Evolutionary conservation across 2,888 invertebrate species (phyloP).

Genomic region (Lathronympha strigana): DNA sequence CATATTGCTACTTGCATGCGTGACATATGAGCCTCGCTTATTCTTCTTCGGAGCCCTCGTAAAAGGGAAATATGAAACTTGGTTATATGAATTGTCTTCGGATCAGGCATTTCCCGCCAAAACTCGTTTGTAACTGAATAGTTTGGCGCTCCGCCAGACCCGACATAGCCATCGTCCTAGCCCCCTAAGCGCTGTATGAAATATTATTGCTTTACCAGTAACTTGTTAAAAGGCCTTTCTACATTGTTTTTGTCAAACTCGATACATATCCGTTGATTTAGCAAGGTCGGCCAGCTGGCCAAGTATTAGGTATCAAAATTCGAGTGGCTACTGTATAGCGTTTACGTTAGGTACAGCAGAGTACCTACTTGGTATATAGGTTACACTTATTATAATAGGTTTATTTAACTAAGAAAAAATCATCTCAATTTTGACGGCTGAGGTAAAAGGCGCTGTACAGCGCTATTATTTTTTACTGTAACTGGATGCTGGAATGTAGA

Average conservation of each 20-base stretch:
- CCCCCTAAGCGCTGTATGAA: conserved; percentile 55
- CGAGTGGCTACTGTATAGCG: background rate
- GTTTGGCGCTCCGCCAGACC: conserved; percentile 67
- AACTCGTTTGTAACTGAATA: conserved; percentile 63
- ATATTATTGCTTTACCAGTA: conserved; percentile 45
- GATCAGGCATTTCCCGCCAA: conserved; percentile 46
- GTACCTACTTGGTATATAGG: too few relatives aligned
- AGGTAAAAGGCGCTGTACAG: too few relatives aligned
- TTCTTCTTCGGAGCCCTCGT: conserved; percentile 30
- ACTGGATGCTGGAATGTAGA: too few relatives aligned
- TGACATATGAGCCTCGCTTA: conserved; percentile 33
- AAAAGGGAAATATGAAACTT: conserved; percentile 39
- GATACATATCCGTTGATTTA: conserved; percentile 16
- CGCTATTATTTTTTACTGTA: too few relatives aligned
- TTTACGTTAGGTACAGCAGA: background rate
- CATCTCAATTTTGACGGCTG: too few relatives aligned
- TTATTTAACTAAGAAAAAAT: too few relatives aligned
- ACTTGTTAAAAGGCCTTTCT: conserved; percentile 44
- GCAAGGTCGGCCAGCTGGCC: conserved; percentile 16
- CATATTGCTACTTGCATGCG: conserved; percentile 22
- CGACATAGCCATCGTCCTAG: conserved; percentile 58
- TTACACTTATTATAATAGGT: too few relatives aligned
- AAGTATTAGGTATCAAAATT: background rate
- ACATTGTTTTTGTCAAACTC: conserved; percentile 27
- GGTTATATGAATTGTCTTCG: conserved; percentile 39